Conservation (phyloP, 2,797 vertebrate genomes). For the Erithacus rubecula region DNA sequence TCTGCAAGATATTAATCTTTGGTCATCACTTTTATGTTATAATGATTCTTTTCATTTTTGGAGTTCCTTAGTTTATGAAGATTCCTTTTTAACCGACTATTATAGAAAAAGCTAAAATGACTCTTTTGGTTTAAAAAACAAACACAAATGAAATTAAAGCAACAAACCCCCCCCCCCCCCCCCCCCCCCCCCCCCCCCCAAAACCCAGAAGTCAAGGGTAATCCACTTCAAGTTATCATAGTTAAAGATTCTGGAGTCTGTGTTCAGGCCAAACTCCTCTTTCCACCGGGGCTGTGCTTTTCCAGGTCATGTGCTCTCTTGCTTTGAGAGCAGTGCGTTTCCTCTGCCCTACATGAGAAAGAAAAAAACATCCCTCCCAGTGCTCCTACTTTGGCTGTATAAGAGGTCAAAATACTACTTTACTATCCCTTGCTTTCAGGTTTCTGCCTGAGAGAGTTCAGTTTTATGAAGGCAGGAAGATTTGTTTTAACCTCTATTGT, state of each 20-base stretch:
- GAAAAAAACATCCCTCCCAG: not conserved
- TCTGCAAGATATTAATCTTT: not conserved
- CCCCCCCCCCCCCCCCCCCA: rapidly evolving
- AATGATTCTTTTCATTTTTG: not conserved
- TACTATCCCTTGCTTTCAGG: not conserved
- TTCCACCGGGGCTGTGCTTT: not conserved
- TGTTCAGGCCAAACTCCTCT: not conserved
- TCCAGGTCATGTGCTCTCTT: not conserved
- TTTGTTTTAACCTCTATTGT: not conserved
- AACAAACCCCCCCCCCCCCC: rapidly evolving
- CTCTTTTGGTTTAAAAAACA: not conserved
- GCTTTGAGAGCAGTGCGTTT: not conserved
- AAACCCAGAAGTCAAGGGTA: not conserved
- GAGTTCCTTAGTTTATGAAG: not conserved
- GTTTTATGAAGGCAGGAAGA: not conserved
- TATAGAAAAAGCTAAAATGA: not conserved
- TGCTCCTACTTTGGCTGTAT: not conserved
- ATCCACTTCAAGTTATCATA: not conserved
- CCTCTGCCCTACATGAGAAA: not conserved
- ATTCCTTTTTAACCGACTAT: not conserved
- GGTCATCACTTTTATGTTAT: not conserved
- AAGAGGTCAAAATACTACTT: not conserved
- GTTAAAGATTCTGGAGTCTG: not conserved
- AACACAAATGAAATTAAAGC: not conserved
- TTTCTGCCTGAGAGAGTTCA: not conserved